Percentiles rank a stretch among this genome's conserved stretches.
These are phyloP conservation scores for Prinia subflava DNA, from an alignment of 2,113 vertebrate species.

Conservation along the genomic window DNA sequence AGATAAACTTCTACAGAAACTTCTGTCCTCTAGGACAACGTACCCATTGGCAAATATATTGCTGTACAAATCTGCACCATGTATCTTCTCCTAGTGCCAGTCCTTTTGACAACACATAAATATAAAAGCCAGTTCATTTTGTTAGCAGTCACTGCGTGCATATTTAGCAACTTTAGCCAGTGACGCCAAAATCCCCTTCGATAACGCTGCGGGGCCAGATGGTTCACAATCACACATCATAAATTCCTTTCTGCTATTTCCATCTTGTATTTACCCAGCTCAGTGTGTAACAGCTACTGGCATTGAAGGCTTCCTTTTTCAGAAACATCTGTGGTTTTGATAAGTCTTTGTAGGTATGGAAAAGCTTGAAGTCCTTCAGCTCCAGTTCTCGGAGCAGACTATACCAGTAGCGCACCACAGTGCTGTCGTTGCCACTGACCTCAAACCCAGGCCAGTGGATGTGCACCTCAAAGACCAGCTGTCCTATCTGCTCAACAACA, in stretches of 20 bases:
- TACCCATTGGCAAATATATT: not conserved
- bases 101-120: not conserved
- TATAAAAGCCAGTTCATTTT: not conserved
- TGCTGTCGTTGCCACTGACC: slow-evolving; percentile 87
- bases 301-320: slow-evolving; percentile 85
- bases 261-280: slow-evolving; percentile 92
- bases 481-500: slow-evolving; percentile 86
- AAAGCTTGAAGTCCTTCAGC: slow-evolving; percentile 85
- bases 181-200: not conserved
- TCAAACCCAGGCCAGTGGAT: slow-evolving; percentile 96
- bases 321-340: slow-evolving; percentile 85
- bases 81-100: not conserved
- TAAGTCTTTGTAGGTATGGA: slow-evolving; percentile 82
- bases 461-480: slow-evolving; percentile 89
- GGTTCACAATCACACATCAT: not conserved
- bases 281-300: slow-evolving; percentile 88
- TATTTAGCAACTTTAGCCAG: not conserved
- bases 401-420: slow-evolving; percentile 93
- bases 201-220: not conserved
- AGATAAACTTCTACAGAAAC: not conserved
- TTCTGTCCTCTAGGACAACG: not conserved
- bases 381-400: slow-evolving; percentile 92
- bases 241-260: slow-evolving; percentile 60
- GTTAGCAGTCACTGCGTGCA: not conserved
- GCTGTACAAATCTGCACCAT: not conserved